Evolutionary conservation across 2,888 invertebrate species (phyloP), one percentile per base, ranked within the genome.

Genomic region (Venustoraphidia nigricollis): DNA sequence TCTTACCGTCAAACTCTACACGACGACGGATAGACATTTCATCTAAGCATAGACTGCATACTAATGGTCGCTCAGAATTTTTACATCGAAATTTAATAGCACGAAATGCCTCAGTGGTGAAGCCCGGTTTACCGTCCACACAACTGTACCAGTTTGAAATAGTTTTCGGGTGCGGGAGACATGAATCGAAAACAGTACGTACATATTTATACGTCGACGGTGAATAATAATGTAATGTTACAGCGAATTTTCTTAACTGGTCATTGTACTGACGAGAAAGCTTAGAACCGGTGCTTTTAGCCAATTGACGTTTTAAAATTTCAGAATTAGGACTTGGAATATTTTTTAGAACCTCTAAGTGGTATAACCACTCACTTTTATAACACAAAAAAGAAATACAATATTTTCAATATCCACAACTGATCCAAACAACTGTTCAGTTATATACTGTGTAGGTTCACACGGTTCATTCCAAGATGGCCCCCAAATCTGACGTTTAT

Each of bases 1-100:
- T 53, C 45, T 55, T 55, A 4, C 59, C 59, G 50, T 60, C 57
- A 57, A 56, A 62, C 50, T 62, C 57, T 17, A 59, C 14, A 34
- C 56, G 44, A 51, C 54, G 51, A 34, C 51, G 50, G 17, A 58
- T 57, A 1, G 57, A 51, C 56, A 62, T 61, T 53, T 61, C 59
- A 52, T 60, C 60, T 6, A 60, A 44, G 8, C 55, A 48, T 27
- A 58, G 45, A n/a, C 51, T 42, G 39, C 51, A 54, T 34, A 51
- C 36, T 34, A 57, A 14, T 35, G 44, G 45, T 49, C 54, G 53
- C 8, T 47, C 42, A 34, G 48, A 47, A 3, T 39, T 35, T 9
- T 27, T 38, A 37, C 36, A 49, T 46, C 55, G 48, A n/a, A 37
- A 41, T 53, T 53, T 53, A 34, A 60, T 45, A 36, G 53, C 53